Base-by-base conservation (phyloP, 2,797 vertebrate genomes). In the Denticeps clupeoides region DNA sequence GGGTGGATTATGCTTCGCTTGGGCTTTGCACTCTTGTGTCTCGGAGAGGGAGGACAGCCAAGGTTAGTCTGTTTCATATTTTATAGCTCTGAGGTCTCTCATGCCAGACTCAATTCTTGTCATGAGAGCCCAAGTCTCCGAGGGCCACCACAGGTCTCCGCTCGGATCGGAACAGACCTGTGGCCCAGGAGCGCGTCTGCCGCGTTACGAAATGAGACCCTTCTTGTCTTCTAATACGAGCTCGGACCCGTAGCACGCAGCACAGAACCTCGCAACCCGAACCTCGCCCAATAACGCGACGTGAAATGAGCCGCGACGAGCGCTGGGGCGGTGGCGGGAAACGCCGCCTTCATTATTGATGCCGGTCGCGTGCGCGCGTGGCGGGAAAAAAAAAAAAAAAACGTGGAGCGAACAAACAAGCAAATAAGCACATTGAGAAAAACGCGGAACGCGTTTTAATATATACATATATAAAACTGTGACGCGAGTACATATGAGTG, bases 291-390 rank as follows among this genome's bases (percentile, higher is more conserved):
- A n/a, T n/a, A n/a, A n/a, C n/a, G n/a, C n/a, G n/a, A 60, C 47
- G 35, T 56, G 53, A 61, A 67, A 78, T 73, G 75, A 73, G 73
- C 82, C 82, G 82, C 82, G 79, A 81, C 77, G 72, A n/a, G n/a
- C n/a, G 78, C 72, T 77, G 70, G 81, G 79, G 79, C 52, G 59
- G 58, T 51, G 46, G 67, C 65, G 63, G 73, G 81, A 74, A 77
- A 76, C n/a, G n/a, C 65, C 67, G 65, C 64, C 78, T 87, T 84
- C 84, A 86, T 83, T 85, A 84, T 85, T 78, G 75, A 84, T 81
- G 79, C 82, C 56, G 60, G 70, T 71, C 69, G 73, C 76, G 82
- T 78, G 81, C 74, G 78, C 83, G 75, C 77, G 77, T 68, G 67
- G 54, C 43, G 67, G 70, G 78, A 77, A 78, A 77, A 78, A 77